Base-by-base conservation (phyloP, 2,113 vertebrate genomes). In the Catharus minimus region DNA sequence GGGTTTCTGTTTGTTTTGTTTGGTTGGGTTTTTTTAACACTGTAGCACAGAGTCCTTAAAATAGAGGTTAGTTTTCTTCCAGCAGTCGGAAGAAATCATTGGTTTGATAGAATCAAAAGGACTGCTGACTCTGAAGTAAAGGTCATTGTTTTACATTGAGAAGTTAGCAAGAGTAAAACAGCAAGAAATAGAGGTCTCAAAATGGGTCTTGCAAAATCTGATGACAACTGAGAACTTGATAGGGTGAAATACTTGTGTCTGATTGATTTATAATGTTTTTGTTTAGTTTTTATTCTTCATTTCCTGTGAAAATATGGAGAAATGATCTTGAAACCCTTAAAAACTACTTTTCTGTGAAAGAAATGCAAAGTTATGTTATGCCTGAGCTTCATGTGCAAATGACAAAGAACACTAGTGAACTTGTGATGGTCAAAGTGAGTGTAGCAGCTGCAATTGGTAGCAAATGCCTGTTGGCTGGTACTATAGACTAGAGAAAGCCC, bases 41-140 rank as follows among this genome's bases (percentile, higher is more conserved):
- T 75, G 72, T 38, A 93, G 62, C n/a, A n/a, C 16, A 17, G 17
- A 80, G 32, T 90, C 33, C 55, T 72, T 87, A 88, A 95, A 95
- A 66, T 28, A 74, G 67, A 82, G 23, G 30, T 82, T 88, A 47
- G n/a, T 77, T 86, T 92, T 85, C 50, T 72, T 88, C 62, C 69
- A 90, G 57, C 49, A 86, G 52, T 60, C 2, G 0, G n/a, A 86
- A 78, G 64, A 72, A 84, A 82, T 90, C 66, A 77, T 36, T 85
- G 66, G n/a, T 89, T 92, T 92, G 71, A 78, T 74, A 81, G 65
- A 90, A 87, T 89, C 32, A 33, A 58, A 61, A 87, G 57, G 50
- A 82, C 58, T 18, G 5, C 81, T 82, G 87, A 77, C 69, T 69
- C 76, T 91, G 62, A 89, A 90, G 36, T 84, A 93, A 80, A 94